These are phyloP conservation scores for Nycticryphes semicollaris DNA, from an alignment of 2,113 vertebrate species.

Conservation along the genomic window DNA sequence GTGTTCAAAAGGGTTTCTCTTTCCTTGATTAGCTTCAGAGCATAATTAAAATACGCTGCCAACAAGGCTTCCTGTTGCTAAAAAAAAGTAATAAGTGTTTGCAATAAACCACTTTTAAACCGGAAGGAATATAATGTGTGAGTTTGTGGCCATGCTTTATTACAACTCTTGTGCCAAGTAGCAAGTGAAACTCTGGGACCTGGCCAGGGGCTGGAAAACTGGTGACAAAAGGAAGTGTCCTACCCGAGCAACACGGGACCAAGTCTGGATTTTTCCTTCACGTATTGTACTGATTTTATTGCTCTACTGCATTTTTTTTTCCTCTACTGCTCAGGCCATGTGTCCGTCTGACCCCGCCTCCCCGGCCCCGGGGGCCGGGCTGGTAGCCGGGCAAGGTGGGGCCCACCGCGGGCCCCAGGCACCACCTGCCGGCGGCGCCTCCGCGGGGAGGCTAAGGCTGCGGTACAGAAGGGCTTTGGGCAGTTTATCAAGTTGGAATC, in stretches of 20 bases:
- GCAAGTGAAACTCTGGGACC: neutral
- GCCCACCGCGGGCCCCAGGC: neutral
- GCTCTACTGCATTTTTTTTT: neutral
- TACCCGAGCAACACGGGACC: too few species aligned
- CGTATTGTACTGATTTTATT: rapidly evolving
- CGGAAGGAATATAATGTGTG: neutral
- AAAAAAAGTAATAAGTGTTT: neutral
- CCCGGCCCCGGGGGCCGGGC: too few species aligned
- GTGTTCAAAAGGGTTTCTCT: neutral
- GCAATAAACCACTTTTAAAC: neutral
- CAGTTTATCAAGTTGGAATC: rapidly evolving
- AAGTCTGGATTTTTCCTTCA: rapidly evolving
- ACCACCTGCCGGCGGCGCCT: neutral
- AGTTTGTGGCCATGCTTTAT: neutral
- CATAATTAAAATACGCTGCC: neutral
- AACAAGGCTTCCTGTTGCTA: neutral
- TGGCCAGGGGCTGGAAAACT: neutral
- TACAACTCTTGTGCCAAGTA: neutral
- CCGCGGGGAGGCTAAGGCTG: neutral
- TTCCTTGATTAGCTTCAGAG: conserved; percentile 1
- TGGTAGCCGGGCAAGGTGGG: too few species aligned
- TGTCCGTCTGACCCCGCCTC: rapidly evolving
- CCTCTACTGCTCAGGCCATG: neutral
- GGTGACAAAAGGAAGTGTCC: neutral
- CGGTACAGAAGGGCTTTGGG: rapidly evolving